Evolutionary conservation across 2,888 invertebrate genomes (phyloP).

Genomic region (Drosophila siamana): DNA sequence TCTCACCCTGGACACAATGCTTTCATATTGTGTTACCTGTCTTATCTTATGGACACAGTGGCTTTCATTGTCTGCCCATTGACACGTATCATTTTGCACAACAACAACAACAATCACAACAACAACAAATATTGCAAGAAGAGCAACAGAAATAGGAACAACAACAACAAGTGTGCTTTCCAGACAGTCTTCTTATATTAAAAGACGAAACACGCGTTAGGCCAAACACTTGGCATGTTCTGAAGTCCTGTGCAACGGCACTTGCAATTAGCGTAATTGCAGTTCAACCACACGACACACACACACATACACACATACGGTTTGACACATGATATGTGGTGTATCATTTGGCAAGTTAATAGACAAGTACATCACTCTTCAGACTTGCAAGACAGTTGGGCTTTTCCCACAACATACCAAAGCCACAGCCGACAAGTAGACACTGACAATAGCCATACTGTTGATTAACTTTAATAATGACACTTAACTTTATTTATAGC

Average conservation of each 20-base stretch:
- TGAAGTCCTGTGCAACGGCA: conserved; percentile 40
- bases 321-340: conserved; percentile 3
- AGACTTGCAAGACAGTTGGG: not conserved
- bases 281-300: conserved; percentile 23
- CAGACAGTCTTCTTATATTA: conserved; percentile 15
- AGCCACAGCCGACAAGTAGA: not conserved
- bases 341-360: conserved; percentile 30
- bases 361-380: conserved; percentile 17
- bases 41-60: conserved; percentile 51
- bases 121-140: not conserved
- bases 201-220: conserved; percentile 13
- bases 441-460: not conserved
- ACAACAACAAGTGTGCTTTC: conserved; percentile 7
- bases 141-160: conserved; percentile 4
- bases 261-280: conserved; percentile 73
- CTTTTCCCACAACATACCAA: not conserved
- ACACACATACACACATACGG: not conserved
- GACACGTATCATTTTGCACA: conserved; percentile 55
- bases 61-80: conserved; percentile 43
- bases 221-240: conserved; percentile 34
- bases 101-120: conserved; percentile 29
- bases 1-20: conserved; percentile 6
- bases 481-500: not conserved
- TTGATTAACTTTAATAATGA: not conserved
- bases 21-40: conserved; percentile 45